Percentiles rank a stretch among this genome's conserved stretches.
Conservation (phyloP, 2,888 invertebrate genomes). For the Choreutis nemorana region DNA sequence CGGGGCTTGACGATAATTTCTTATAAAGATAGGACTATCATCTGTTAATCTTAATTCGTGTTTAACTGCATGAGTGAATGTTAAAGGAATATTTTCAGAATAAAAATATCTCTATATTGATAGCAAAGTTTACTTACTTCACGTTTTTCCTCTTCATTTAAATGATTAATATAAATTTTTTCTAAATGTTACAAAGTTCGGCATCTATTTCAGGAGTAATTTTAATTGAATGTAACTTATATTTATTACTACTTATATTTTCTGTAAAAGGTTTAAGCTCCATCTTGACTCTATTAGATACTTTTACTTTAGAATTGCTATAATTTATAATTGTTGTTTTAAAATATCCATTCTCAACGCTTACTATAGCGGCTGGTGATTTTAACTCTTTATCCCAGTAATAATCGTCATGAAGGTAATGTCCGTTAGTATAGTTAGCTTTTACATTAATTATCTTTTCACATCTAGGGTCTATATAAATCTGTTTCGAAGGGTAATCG, state of each 20-base stretch:
- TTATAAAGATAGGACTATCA: conserved; percentile 12
- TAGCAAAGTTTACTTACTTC: conserved; percentile 15
- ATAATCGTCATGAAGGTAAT: conserved; percentile 9
- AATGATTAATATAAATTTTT: no score
- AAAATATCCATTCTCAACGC: conserved; percentile 11
- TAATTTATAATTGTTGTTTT: conserved; percentile 13
- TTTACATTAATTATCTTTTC: conserved; percentile 13
- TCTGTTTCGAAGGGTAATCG: no score
- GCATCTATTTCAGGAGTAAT: no score
- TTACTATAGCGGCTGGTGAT: conserved; percentile 10
- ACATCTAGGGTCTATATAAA: conserved; percentile 5
- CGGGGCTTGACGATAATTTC: conserved; percentile 11
- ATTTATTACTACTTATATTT: no score
- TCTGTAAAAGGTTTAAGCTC: no score
- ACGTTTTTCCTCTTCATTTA: conserved; percentile 20
- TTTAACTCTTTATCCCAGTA: conserved; percentile 10
- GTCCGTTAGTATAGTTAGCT: conserved; percentile 12
- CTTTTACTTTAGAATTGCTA: no score
- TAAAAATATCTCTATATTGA: conserved; percentile 23
- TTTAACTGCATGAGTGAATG: conserved; percentile 19
- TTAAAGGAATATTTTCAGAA: conserved; percentile 18
- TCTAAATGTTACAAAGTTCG: no score
- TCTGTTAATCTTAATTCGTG: conserved; percentile 22
- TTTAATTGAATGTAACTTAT: no score
- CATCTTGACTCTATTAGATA: no score